Conservation (phyloP, 2,797 vertebrate genomes). For the Periparus ater region DNA sequence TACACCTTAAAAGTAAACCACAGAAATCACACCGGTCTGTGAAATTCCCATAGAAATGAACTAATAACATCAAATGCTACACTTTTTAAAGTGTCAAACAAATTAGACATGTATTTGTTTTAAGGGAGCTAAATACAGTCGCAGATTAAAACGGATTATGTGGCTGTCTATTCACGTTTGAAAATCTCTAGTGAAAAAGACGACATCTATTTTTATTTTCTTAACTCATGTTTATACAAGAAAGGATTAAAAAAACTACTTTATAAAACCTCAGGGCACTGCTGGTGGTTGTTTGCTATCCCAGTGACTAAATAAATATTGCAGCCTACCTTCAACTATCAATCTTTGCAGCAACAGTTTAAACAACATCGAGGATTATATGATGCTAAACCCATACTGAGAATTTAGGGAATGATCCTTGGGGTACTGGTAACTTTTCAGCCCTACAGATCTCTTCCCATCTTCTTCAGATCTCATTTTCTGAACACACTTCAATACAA, state of each 20-base stretch:
- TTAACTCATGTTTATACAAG: neutral
- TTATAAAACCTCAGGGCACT: neutral
- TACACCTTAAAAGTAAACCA: neutral
- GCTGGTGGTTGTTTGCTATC: neutral
- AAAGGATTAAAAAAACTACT: neutral
- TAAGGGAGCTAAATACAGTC: neutral
- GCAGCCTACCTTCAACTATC: neutral
- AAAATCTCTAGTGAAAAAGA: constrained; percentile 1
- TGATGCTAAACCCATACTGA: neutral
- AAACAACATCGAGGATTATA: neutral
- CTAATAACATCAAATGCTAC: neutral
- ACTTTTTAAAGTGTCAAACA: neutral
- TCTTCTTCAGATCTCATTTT: constrained; percentile 9
- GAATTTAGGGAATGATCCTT: neutral
- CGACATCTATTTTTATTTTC: constrained; percentile 22
- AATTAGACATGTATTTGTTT: constrained; percentile 36
- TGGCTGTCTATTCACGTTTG: neutral
- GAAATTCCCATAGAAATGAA: constrained; percentile 2
- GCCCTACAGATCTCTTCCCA: neutral
- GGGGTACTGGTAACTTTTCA: neutral
- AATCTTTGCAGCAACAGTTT: neutral
- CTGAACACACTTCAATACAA: neutral
- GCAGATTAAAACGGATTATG: neutral
- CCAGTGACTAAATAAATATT: neutral
- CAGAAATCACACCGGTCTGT: neutral